Conservation (phyloP, 2,888 invertebrate genomes). For the Drosophila emarginata region DNA sequence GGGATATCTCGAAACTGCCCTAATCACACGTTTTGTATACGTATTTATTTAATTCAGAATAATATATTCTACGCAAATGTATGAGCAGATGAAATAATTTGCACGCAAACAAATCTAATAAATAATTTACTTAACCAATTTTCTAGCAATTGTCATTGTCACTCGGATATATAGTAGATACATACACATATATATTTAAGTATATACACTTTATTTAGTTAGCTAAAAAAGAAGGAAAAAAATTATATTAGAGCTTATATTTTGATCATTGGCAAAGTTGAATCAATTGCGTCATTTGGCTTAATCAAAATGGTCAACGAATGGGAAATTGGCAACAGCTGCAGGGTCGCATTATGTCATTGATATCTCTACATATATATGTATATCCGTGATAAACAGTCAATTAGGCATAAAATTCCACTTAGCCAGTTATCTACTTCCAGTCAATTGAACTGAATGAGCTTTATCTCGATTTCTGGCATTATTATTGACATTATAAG, state of each 20-base stretch:
- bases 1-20: not conserved
- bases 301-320: not conserved
- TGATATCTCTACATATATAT: not conserved
- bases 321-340: constrained; percentile 1
- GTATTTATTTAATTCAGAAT: constrained; percentile 19
- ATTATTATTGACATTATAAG: not conserved
- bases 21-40: not conserved
- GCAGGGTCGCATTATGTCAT: not conserved
- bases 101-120: constrained; percentile 40
- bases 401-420: constrained; percentile 7
- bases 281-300: constrained; percentile 10
- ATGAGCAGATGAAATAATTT: constrained; percentile 14
- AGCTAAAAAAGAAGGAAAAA: no score
- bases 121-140: constrained; percentile 38
- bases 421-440: not conserved
- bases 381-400: not conserved
- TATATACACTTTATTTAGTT: not conserved
- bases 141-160: constrained; percentile 12
- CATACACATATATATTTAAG: not conserved
- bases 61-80: constrained; percentile 20
- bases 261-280: constrained; percentile 3
- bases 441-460: not conserved
- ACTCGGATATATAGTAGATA: not conserved
- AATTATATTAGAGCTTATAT: not conserved
- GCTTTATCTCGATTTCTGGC: not conserved